Base-by-base conservation (phyloP, 1,140 invertebrate species). In the Pissodes strobi region DNA sequence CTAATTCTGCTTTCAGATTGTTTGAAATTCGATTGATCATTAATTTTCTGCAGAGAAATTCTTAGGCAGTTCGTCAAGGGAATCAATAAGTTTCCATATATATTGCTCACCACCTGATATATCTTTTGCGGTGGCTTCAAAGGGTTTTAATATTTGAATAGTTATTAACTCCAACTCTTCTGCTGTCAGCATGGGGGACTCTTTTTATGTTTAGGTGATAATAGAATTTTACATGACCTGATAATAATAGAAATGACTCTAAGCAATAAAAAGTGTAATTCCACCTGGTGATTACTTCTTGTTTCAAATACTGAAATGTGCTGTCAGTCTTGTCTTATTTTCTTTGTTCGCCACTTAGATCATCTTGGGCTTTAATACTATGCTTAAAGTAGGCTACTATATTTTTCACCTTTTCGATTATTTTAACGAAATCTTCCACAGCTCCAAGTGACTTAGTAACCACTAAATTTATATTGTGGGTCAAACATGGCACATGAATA, bases 311-410 rank as follows among this genome's bases (percentile, higher is more conserved):
- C 2, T 25, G 8, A 19, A 25, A 49, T n/a, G 46, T 49, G 5
- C 46, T 22, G 15, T 49, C 23, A 25, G 46, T 12, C 25, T 25
- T 49, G 8, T 22, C 46, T 12, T 49, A 19, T 15, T 49, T 49
- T 49, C 22, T 49, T 27, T 2, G 46, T 13, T 49, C 46, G n/a
- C 12, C 13, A n/a, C 46, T 49, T 19, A 49, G 25, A 27, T 49
- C 21, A 49, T 49, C 46, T 27, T 49, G 46, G 6, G 46, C 46
- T 25, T n/a, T 13, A 15, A 12, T 49, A 15, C 46, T 49, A 13
- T 49, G 46, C 23, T 49, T 49, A 27, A 49, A 49, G 25, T 49
- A 49, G 25, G 46, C 46, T 8, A 49, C 23, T 25, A 49, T 49
- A 49, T 19, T 22, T 15, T 49, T 49, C 25, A 49, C 46, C 25